These are phyloP conservation scores for Amphiura filiformis DNA, from an alignment of 35 echinoderm and acorn worm genomes.

Conservation along the genomic window DNA sequence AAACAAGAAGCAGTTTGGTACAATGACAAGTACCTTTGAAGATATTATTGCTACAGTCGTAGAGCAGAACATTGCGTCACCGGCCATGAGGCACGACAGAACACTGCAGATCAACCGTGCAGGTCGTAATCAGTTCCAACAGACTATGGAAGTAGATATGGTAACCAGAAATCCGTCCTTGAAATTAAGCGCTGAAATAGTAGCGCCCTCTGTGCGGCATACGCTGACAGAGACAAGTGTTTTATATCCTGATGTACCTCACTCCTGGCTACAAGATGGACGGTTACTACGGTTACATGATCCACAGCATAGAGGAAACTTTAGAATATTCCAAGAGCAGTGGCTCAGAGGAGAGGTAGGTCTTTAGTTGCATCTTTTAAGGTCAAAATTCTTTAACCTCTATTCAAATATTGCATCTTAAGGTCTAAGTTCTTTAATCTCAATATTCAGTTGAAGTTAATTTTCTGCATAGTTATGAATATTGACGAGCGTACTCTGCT, in stretches of 20 bases:
- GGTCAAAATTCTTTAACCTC: too few relatives aligned
- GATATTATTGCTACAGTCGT: slow-evolving; percentile 98
- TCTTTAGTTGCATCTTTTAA: too few relatives aligned
- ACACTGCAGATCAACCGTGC: slow-evolving; percentile 27
- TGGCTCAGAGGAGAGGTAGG: slow-evolving; percentile 95
- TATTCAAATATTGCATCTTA: too few relatives aligned
- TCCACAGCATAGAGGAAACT: slow-evolving; percentile 74
- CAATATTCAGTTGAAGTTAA: too few relatives aligned
- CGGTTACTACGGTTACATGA: slow-evolving; percentile 83
- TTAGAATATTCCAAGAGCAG: slow-evolving; percentile 94
- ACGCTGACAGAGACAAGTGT: slow-evolving; percentile 90
- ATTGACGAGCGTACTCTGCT: too few relatives aligned
- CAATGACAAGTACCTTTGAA: slow-evolving; percentile 96
- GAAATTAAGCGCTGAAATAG: background rate
- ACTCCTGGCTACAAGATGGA: slow-evolving; percentile 96
- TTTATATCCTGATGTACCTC: slow-evolving; percentile 87
- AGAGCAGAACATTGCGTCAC: slow-evolving; percentile 92
- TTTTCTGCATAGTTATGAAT: too few relatives aligned
- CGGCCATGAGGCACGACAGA: slow-evolving; percentile 44
- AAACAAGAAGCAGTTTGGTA: slow-evolving; percentile 61
- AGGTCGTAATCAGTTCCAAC: slow-evolving; percentile 8
- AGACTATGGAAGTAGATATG: background rate
- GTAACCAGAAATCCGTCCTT: background rate
- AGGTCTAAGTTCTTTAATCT: too few relatives aligned
- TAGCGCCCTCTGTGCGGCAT: slow-evolving; percentile 15